A percentile compares a stretch with the other conserved stretches of the same genome.
Conservation (phyloP, 2,888 invertebrate genomes). For the Phanerotoma sp. region DNA sequence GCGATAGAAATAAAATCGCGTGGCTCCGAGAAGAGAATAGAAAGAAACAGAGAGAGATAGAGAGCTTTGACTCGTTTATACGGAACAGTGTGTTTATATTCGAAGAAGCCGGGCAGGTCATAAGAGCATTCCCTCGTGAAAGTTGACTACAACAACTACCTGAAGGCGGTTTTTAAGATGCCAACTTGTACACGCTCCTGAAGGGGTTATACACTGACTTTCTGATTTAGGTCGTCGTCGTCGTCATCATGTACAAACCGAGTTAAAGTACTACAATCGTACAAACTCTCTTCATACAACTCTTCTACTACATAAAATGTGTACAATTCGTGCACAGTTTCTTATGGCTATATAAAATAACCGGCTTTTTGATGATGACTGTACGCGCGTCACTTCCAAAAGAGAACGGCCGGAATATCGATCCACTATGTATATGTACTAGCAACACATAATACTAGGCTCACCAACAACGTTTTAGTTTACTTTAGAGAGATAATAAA, state of each 20-base stretch:
- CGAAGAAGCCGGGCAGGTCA: constrained; percentile 15
- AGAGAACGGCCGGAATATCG: constrained; percentile 38
- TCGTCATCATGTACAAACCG: too few species aligned
- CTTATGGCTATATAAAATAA: neutral
- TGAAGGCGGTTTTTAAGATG: neutral
- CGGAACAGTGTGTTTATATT: constrained; percentile 7
- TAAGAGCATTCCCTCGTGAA: constrained; percentile 3
- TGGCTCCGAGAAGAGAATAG: too few species aligned
- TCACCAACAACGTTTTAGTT: too few species aligned
- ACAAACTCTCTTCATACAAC: neutral
- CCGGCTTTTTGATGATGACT: constrained; percentile 32
- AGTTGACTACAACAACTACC: constrained; percentile 9
- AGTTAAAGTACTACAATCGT: too few species aligned
- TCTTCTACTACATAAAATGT: constrained; percentile 1
- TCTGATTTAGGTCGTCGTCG: constrained; percentile 3
- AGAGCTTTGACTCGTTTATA: neutral
- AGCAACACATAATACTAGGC: constrained; percentile 10
- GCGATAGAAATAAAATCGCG: neutral
- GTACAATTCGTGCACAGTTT: constrained; percentile 7
- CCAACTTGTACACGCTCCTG: neutral
- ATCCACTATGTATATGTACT: too few species aligned
- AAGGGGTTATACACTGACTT: constrained; percentile 7
- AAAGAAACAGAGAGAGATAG: too few species aligned
- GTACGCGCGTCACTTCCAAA: constrained; percentile 33
- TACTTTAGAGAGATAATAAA: constrained; percentile 29